phyloP scores from a whole-genome alignment of 2,888 invertebrate genomes.

The Trileptium ribeirensis region DNA sequence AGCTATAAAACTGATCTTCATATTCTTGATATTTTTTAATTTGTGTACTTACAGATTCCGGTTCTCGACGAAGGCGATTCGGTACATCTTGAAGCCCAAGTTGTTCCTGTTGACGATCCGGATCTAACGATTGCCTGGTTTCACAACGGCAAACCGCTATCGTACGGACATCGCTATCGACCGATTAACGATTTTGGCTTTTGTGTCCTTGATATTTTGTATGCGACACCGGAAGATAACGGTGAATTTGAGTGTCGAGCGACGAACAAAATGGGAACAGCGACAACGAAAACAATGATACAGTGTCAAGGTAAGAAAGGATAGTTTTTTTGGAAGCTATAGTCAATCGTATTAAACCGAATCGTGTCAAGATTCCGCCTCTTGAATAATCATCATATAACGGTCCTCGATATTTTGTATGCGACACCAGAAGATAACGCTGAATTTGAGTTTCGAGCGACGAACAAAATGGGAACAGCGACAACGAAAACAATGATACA shows the following conservation, averaged over 20 bases:
- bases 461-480: constrained; percentile 84
- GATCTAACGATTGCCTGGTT: constrained; percentile 58
- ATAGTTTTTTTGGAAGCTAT: too few relatives aligned
- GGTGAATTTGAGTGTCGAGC: constrained; percentile 69
- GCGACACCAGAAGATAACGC: constrained; percentile 85
- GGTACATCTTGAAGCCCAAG: constrained; percentile 82
- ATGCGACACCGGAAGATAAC: constrained; percentile 80
- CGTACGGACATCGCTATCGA: constrained; percentile 76
- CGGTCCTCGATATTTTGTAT: constrained; percentile 89
- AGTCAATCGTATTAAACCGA: too few relatives aligned
- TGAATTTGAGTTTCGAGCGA: constrained; percentile 65
- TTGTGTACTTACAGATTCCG: constrained; percentile 60
- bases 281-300: constrained; percentile 52
- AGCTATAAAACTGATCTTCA: too few relatives aligned
- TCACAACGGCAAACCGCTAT: constrained; percentile 79
- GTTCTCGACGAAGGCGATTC: constrained; percentile 79
- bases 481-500: constrained; percentile 42
- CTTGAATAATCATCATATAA: too few relatives aligned
- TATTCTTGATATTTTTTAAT: too few relatives aligned
- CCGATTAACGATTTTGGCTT: constrained; percentile 90
- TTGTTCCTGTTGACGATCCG: constrained; percentile 66
- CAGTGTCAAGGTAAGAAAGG: constrained; percentile 17
- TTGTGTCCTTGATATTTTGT: constrained; percentile 80
- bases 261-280: constrained; percentile 82
- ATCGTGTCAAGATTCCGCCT: too few relatives aligned